Evolutionary conservation across 2,113 vertebrate genomes (phyloP).

Genomic region (Pithys albifrons): DNA sequence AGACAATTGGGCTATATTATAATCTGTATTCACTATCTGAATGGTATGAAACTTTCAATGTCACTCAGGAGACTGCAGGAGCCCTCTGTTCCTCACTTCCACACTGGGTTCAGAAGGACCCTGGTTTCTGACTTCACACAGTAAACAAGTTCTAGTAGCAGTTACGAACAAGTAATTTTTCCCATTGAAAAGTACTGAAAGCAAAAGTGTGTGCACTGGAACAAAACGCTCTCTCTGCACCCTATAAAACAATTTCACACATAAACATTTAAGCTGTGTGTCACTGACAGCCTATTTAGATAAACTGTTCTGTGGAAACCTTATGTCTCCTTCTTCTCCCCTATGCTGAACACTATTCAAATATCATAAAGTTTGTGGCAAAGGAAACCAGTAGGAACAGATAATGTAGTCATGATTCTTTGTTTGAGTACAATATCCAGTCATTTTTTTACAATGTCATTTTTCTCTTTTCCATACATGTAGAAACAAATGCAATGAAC

Average conservation of each 20-base stretch:
- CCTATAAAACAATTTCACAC: not conserved
- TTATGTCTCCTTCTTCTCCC: not conserved
- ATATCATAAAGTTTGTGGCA: not conserved
- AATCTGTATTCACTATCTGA: not conserved
- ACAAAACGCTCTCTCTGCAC: not conserved
- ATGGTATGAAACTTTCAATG: not conserved
- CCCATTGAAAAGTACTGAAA: not conserved
- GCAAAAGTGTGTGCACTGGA: not conserved
- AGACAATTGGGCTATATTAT: not conserved
- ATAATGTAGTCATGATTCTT: not conserved
- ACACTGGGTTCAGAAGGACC: not conserved
- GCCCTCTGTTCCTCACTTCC: not conserved
- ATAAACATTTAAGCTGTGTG: not conserved
- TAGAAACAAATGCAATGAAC: constrained; percentile 26
- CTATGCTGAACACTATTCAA: not conserved
- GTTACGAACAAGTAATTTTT: not conserved
- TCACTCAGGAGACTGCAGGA: not conserved
- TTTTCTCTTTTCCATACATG: not conserved
- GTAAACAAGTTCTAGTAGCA: not conserved
- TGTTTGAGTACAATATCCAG: not conserved
- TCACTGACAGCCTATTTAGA: not conserved
- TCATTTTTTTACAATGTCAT: not conserved
- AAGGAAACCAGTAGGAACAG: not conserved
- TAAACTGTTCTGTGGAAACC: not conserved
- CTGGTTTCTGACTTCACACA: not conserved